Evolutionary conservation across 2,888 invertebrate species (phyloP).

Genomic region (Mythimna vitellina): DNA sequence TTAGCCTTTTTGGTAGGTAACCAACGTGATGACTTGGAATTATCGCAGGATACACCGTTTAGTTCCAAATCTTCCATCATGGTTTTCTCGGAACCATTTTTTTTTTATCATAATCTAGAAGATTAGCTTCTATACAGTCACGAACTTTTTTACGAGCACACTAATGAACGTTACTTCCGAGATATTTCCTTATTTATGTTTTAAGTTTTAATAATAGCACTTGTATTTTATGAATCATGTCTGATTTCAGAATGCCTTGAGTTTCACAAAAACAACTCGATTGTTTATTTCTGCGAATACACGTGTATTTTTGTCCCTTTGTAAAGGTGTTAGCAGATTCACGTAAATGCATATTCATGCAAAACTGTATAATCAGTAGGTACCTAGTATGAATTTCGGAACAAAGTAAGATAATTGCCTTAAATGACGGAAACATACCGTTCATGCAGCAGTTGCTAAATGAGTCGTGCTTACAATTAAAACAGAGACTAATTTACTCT

Average conservation of each 20-base stretch:
- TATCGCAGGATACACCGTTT: constrained; percentile 6
- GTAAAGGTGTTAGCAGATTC: constrained; percentile 1
- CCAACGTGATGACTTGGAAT: not conserved
- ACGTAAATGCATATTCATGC: constrained; percentile 22
- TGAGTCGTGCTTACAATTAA: constrained; percentile 53
- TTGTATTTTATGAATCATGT: constrained; percentile 51
- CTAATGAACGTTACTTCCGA: constrained; percentile 72
- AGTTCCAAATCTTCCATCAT: constrained; percentile 34
- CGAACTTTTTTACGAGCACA: constrained; percentile 59
- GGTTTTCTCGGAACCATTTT: constrained; percentile 43
- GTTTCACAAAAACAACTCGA: constrained; percentile 27
- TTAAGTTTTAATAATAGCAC: constrained; percentile 51
- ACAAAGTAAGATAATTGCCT: constrained; percentile 46
- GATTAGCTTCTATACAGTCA: constrained; percentile 51
- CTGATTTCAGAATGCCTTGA: constrained; percentile 50
- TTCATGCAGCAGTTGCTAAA: constrained; percentile 39
- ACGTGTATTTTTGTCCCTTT: constrained; percentile 7
- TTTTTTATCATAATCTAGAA: constrained; percentile 22
- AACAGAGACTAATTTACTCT: constrained; percentile 37
- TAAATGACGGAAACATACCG: constrained; percentile 45
- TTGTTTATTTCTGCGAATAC: constrained; percentile 15
- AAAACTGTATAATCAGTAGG: constrained; percentile 29
- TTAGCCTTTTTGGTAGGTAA: too few relatives aligned
- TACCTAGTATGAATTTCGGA: constrained; percentile 34
- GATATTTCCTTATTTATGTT: constrained; percentile 69